These are phyloP conservation scores for Pristis pectinata DNA, from an alignment of 2,797 vertebrate genomes.

Conservation along the genomic window DNA sequence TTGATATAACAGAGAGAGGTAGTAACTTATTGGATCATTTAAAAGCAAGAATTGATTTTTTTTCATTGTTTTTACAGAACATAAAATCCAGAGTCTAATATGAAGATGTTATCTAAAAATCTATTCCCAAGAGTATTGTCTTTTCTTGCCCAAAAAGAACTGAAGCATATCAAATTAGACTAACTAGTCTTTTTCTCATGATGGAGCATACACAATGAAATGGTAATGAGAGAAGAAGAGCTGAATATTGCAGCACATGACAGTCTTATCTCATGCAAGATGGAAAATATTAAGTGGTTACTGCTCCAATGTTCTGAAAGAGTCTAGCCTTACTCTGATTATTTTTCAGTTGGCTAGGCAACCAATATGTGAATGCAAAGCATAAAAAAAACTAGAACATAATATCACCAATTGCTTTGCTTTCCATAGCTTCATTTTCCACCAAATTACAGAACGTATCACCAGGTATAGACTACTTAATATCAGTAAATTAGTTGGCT, in stretches of 20 bases:
- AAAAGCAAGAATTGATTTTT: background rate
- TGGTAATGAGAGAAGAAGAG: slow-evolving; percentile 30
- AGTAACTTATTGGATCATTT: background rate
- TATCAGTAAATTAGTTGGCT: background rate
- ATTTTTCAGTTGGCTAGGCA: background rate
- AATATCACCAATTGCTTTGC: background rate
- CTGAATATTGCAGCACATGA: background rate
- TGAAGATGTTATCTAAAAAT: slow-evolving; percentile 2
- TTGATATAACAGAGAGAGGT: background rate
- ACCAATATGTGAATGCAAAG: slow-evolving; percentile 5
- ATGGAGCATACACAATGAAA: slow-evolving; percentile 22
- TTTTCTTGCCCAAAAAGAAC: background rate
- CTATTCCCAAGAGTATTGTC: background rate
- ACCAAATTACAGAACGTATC: background rate
- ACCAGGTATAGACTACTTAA: background rate
- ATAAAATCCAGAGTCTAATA: background rate
- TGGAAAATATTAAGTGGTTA: background rate
- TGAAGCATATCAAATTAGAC: slow-evolving; percentile 28
- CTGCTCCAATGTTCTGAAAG: background rate
- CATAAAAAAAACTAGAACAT: background rate
- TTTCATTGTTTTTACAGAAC: background rate
- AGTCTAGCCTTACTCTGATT: background rate
- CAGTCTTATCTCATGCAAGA: background rate
- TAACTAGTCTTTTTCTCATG: slow-evolving; percentile 8
- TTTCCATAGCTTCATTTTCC: background rate